Percentiles rank a stretch among this genome's conserved stretches.
Conservation (phyloP, 2,797 vertebrate species). For the Tiaroga cobitis region DNA sequence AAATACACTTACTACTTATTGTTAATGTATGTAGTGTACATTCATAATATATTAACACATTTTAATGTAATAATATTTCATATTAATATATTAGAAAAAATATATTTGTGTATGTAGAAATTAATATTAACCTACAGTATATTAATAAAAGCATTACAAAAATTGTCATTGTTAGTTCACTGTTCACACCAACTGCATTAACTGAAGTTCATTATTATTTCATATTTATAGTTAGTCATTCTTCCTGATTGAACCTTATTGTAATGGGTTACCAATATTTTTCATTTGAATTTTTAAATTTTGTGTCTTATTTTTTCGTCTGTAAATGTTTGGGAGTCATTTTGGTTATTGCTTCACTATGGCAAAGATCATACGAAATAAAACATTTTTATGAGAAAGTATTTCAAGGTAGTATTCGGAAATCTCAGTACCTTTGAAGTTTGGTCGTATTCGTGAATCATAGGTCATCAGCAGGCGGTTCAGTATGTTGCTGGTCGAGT, state of each 20-base stretch:
- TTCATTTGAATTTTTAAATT: not conserved
- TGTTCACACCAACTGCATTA: not conserved
- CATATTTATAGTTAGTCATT: not conserved
- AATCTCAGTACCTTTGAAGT: constrained; percentile 89
- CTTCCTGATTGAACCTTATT: not conserved
- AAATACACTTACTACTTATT: not conserved
- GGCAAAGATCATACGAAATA: not conserved
- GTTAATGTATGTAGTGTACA: not conserved
- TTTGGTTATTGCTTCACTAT: not conserved
- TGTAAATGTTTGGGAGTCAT: not conserved
- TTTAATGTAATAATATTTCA: not conserved
- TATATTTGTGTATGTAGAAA: not conserved
- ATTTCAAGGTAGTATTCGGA: not conserved
- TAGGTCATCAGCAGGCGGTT: constrained; percentile 92
- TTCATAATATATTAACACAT: not conserved
- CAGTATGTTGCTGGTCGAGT: constrained; percentile 95
- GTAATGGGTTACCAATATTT: not conserved
- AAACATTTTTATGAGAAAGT: not conserved
- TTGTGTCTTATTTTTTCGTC: not conserved
- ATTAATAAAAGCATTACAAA: not conserved
- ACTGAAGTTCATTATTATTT: not conserved
- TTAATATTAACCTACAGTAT: not conserved
- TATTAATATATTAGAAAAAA: not conserved
- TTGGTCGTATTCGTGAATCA: constrained; percentile 93
- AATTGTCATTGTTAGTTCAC: not conserved